Base-by-base conservation (phyloP, 2,113 vertebrate species). In the Aspidoscelis tigris region DNA sequence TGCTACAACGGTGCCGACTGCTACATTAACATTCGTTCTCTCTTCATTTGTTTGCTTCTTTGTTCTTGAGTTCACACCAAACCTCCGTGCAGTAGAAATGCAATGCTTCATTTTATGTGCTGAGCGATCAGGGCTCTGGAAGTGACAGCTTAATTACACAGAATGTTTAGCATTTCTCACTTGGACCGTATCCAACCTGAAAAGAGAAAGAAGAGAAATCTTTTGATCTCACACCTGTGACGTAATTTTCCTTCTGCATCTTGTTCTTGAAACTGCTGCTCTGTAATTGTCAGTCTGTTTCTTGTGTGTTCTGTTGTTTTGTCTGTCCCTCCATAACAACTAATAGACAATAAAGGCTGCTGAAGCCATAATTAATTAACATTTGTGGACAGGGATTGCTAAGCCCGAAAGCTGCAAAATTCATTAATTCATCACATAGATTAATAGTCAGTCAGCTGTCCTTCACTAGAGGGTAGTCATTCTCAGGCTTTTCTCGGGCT, bases 141-240 rank as follows among this genome's bases (percentile, higher is more conserved):
- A 91, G 84, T 93, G 92, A 92, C 93, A 90, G 87, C 92, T 95
- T 97, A 96, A 97, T 96, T 96, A 96, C 91, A 94, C 92, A 80
- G 83, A 85, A 85, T 47, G 84, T 88, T 93, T 88, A 89, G 84
- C 18, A 7, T 87, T 88, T 91, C 88, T 73, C 80, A 88, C 81
- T 91, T 93, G 94, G 92, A 89, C 87, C 74, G 50, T 71, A 76
- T 91, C 91, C 94, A 93, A 86, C 86, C 84, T 73, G 84, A 87
- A 90, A 70, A 90, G 84, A 92, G 81, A 85, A 89, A 76, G 85
- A 64, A 2, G 86, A 84, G 87, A 83, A 90, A 91, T 93, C 93
- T 87, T 93, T 93, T 95, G 95, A 95, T 93, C 93, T 61, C 90
- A 94, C 94, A 96, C 92, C 94, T 95, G 93, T 89, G 93, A 90